These are phyloP conservation scores for Acronicta alni DNA, from an alignment of 2,888 invertebrate species.

Conservation along the genomic window DNA sequence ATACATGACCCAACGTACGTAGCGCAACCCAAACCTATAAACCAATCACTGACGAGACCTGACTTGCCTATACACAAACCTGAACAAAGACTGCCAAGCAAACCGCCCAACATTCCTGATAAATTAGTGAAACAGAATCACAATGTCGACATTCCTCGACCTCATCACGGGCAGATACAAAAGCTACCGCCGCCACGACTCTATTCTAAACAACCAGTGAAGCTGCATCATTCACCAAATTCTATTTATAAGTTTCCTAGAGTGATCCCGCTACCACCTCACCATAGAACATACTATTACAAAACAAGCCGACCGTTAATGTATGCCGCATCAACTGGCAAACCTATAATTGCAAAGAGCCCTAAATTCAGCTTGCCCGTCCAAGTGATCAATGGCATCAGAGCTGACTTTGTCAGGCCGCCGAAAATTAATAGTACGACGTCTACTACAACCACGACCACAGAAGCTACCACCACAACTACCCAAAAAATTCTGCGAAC, in stretches of 20 bases:
- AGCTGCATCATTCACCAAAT: slow-evolving; percentile 68
- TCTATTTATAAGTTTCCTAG: slow-evolving; percentile 77
- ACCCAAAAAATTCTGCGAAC: slow-evolving; percentile 77
- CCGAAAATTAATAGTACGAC: slow-evolving; percentile 65
- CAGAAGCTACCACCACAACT: slow-evolving; percentile 71
- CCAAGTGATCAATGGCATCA: slow-evolving; percentile 81
- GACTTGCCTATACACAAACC: slow-evolving; percentile 66
- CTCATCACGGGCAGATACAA: slow-evolving; percentile 66
- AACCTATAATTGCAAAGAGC: slow-evolving; percentile 68
- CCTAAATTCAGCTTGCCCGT: slow-evolving; percentile 80
- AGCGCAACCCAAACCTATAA: slow-evolving; percentile 54
- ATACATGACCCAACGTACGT: slow-evolving; percentile 76
- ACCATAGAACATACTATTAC: slow-evolving; percentile 63
- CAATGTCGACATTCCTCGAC: slow-evolving; percentile 66
- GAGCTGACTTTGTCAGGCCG: slow-evolving; percentile 76
- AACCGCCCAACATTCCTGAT: slow-evolving; percentile 75
- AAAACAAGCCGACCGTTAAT: slow-evolving; percentile 65
- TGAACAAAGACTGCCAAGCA: slow-evolving; percentile 75
- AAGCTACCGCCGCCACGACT: slow-evolving; percentile 68
- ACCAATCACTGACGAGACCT: slow-evolving; percentile 55
- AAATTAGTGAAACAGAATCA: slow-evolving; percentile 64
- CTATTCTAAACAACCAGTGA: slow-evolving; percentile 69
- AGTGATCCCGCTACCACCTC: slow-evolving; percentile 73
- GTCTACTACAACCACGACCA: slow-evolving; percentile 69
- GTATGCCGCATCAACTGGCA: slow-evolving; percentile 71